Evolutionary conservation across 2,888 invertebrate genomes (phyloP), one percentile per base, ranked within the genome.

Genomic region (Drosophila anomalata): DNA sequence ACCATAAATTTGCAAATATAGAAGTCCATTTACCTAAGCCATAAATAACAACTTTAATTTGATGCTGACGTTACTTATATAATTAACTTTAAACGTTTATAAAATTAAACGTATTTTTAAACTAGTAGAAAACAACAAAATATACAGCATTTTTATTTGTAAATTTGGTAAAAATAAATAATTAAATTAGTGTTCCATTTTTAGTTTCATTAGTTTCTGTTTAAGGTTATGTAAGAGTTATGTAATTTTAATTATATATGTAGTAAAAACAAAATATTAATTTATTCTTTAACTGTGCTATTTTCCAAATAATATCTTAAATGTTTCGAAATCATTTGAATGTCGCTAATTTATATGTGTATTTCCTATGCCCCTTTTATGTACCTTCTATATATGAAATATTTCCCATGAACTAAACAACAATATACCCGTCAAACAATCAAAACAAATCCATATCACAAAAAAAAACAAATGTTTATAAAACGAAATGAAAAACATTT

Each of bases 361-460:
- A 75, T 76, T 76, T 78, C 67, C 68, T 66, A 55, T 76, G 74
- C 77, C 82, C 75, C 75, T 84, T 42, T 46, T 79, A 79, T 85
- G 75, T 74, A 61, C 71, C 61, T 75, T 58, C 75, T 58, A 62
- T 75, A 59, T 53, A 58, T 72, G 76, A 66, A 63, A 60, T 56
- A 26, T 77, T 58, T 58, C 78, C 78, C 48, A 22, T 59, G 71
- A 79, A 79, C 59, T 72, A 75, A 74, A 76, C 42, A 69, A 75
- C 63, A 59, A 65, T 48, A 22, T 42, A 63, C 24, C 52, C 31
- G 22, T 56, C 58, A 63, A 68, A 54, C 22, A 59, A 66, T 69
- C 44, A 29, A 31, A 31, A 14, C 14, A 44, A 55, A 14, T 22
- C 11, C 31, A 55, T 55, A 22, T 29, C 29, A 48, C 11, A 14